Base-by-base conservation (phyloP, 2,113 vertebrate genomes). In the Labeo catla region DNA sequence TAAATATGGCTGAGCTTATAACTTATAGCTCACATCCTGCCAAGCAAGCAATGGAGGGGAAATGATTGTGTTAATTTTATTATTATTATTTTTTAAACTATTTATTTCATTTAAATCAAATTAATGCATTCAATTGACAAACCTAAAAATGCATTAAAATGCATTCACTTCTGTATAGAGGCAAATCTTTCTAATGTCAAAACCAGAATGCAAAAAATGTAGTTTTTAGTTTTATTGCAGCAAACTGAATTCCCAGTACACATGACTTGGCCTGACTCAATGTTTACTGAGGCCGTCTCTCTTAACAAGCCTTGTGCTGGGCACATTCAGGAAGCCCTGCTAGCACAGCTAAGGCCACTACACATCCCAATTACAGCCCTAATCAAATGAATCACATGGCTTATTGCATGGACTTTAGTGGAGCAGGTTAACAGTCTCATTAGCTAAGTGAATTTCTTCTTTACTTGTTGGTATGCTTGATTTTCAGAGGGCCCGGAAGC, bases 181-280 rank as follows among this genome's bases (percentile, higher is more conserved):
- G 21, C 36, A 28, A 81, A 66, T 65, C 39, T 28, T 15, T 77
- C 28, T 49, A 39, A 65, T 49, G 36, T 80, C 21, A 15, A 45
- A 47, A 43, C 49, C n/a, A 21, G 52, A 45, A 68, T 49, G 3
- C 19, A 2, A 54, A 21, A 57, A 57, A 57, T 7, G 2, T 28
- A 28, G 28, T 28, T 28, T 28, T 28, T 2, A 28, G 16, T n/a
- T 81, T 65, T 23, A 74, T 34, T 50, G 52, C 65, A n/a, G 43
- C 47, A 72, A 81, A 86, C 63, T 73, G n/a, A 81, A 86, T 81
- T 86, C 43, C 19, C 23, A 57, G 34, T 34, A 43, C 78, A 73
- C 84, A 70, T 85, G 84, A 86, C 66, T 86, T 39, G 57, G 73
- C 83, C 59, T 66, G 83, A 84, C 82, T 61, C 82, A 84, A 50